Evolutionary conservation across 2,797 vertebrate species (phyloP).

Genomic region (Oreochromis grahami): DNA sequence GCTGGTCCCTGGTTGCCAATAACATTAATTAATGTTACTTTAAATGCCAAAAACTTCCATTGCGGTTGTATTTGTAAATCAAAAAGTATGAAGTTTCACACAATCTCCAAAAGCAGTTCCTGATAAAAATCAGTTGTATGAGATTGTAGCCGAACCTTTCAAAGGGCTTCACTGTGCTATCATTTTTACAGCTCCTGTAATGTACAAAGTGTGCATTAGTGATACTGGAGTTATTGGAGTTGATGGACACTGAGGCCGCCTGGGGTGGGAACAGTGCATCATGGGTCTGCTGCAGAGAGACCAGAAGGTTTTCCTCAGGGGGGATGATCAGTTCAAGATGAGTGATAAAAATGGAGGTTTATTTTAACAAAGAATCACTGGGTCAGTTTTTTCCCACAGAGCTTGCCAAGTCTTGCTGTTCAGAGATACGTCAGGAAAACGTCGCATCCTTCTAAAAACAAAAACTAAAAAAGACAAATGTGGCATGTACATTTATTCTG

Average conservation of each 20-base stretch:
- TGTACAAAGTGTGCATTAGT: not conserved
- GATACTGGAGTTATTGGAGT: not conserved
- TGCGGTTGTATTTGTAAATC: not conserved
- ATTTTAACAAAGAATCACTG: slow-evolving; percentile 68
- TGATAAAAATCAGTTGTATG: slow-evolving; percentile 8
- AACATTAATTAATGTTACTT: not conserved
- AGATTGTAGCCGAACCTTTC: not conserved
- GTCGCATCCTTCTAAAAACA: slow-evolving; percentile 35
- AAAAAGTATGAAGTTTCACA: not conserved
- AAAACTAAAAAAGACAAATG: not conserved
- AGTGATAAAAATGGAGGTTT: slow-evolving; percentile 71
- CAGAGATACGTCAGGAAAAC: slow-evolving; percentile 21
- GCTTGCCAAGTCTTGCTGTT: slow-evolving; percentile 43
- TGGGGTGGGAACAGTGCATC: slow-evolving; percentile 17
- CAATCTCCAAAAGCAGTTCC: slow-evolving; percentile 11
- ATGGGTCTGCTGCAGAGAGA: slow-evolving; percentile 42
- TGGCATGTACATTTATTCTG: not conserved
- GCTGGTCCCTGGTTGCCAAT: not conserved
- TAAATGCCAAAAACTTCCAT: not conserved
- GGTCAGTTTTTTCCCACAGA: slow-evolving; percentile 76
- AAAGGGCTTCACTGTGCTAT: not conserved
- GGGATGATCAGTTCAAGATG: slow-evolving; percentile 28
- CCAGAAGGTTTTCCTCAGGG: slow-evolving; percentile 62
- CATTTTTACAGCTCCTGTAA: not conserved
- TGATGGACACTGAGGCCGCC: not conserved